Conservation (phyloP, 2,797 vertebrate genomes). For the Carduelis carduelis region DNA sequence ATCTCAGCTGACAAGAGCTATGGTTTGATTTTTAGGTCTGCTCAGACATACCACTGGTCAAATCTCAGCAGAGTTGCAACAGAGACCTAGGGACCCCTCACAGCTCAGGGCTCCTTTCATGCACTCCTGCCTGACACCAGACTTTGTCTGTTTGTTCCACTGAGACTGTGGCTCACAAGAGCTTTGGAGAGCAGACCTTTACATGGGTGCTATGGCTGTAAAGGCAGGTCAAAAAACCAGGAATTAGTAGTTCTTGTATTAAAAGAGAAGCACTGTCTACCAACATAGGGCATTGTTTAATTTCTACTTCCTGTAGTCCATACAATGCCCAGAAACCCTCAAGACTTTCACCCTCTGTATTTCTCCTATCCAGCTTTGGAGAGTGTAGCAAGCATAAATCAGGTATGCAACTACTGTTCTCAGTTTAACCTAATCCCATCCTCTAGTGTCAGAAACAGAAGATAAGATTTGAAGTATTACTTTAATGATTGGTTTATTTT, state of each 20-base stretch:
- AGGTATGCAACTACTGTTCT: not conserved
- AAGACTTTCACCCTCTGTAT: not conserved
- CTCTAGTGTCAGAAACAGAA: not conserved
- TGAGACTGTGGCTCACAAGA: not conserved
- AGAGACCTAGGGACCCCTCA: not conserved
- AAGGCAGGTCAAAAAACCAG: not conserved
- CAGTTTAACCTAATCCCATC: not conserved
- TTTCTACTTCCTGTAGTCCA: not conserved
- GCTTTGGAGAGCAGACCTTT: not conserved
- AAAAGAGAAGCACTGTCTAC: not conserved
- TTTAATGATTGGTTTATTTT: not conserved
- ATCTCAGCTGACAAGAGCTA: not conserved
- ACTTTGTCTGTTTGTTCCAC: not conserved
- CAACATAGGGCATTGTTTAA: not conserved
- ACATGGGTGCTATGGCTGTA: not conserved
- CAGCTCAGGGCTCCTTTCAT: accelerated
- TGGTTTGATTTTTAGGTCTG: not conserved
- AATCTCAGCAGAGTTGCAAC: not conserved
- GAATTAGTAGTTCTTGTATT: not conserved
- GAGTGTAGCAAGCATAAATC: not conserved
- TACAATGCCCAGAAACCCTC: not conserved
- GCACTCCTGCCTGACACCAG: not conserved
- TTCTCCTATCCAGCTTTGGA: not conserved
- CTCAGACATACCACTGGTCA: not conserved
- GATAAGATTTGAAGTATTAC: not conserved